Percentiles rank a stretch among this genome's conserved stretches.
phyloP scores from a whole-genome alignment of 2,888 invertebrate species.

The Hemithea aestivaria region DNA sequence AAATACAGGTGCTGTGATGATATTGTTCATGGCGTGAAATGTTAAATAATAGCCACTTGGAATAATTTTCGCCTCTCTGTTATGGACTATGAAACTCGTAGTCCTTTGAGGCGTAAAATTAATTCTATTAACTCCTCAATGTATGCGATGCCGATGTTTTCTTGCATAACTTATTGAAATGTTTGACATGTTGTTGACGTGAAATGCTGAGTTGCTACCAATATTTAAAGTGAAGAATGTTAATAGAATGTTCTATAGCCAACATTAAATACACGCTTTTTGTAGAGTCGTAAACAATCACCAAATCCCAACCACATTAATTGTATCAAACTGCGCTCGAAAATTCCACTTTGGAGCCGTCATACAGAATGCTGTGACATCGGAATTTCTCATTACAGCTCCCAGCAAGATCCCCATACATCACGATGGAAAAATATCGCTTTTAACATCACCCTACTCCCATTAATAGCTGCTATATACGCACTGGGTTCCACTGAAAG shows the following conservation, averaged over 20 bases:
- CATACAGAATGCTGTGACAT: conserved; percentile 70
- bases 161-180: no score
- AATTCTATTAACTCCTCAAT: no score
- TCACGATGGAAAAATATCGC: conserved; percentile 73
- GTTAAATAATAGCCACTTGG: not conserved
- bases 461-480: conserved; percentile 54
- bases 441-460: conserved; percentile 60
- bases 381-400: conserved; percentile 75
- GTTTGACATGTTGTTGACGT: no score
- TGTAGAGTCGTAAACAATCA: conserved; percentile 5
- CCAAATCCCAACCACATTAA: conserved; percentile 29
- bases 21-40: not conserved
- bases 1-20: conserved; percentile 4
- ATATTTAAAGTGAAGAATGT: no score
- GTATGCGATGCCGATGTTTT: no score
- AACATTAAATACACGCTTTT: no score
- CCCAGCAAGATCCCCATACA: conserved; percentile 67
- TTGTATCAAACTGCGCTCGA: conserved; percentile 44
- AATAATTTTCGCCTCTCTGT: not conserved
- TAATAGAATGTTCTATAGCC: no score
- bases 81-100: no score
- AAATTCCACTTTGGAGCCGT: conserved; percentile 46
- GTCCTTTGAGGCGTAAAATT: no score
- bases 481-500: conserved; percentile 21
- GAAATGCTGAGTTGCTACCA: no score